These are phyloP conservation scores for Spongilla lacustris DNA, from an alignment of 37 sponge, comb jelly and placozoan species.

Conservation along the genomic window DNA sequence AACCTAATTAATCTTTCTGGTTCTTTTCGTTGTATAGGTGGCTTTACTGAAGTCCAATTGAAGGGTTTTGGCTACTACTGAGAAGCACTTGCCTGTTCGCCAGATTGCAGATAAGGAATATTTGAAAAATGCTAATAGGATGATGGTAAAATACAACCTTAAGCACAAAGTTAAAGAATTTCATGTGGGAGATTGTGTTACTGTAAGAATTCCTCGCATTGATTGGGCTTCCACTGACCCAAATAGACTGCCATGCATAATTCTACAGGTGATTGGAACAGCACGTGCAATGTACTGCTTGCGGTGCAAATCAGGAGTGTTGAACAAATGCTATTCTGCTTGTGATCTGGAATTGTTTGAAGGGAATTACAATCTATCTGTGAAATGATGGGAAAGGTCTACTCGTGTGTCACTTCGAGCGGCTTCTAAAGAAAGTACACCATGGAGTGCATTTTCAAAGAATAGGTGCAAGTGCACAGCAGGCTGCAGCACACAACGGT, in stretches of 20 bases:
- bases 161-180: neutral
- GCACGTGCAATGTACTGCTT: neutral
- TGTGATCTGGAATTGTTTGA: slow-evolving; percentile 11
- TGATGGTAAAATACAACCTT: slow-evolving; percentile 12
- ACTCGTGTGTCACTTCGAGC: slow-evolving; percentile 11
- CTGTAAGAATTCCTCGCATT: slow-evolving; percentile 31
- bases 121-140: slow-evolving; percentile 17
- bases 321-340: slow-evolving; percentile 10
- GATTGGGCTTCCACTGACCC: slow-evolving; percentile 23
- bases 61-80: neutral
- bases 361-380: neutral
- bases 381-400: slow-evolving; percentile 3
- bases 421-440: neutral
- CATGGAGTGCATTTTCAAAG: no score
- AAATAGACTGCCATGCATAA: slow-evolving; percentile 17
- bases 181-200: slow-evolving; percentile 25
- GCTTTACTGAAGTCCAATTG: neutral
- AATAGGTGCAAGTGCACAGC: no score
- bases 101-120: neutral
- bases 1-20: neutral
- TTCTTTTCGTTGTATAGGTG: neutral
- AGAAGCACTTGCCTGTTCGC: neutral
- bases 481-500: no score
- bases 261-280: slow-evolving; percentile 21
- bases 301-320: slow-evolving; percentile 5